Percentiles rank a stretch among this genome's conserved stretches.
Evolutionary conservation across 1,140 invertebrate genomes (phyloP).

Genomic region (Drosophila guanche): DNA sequence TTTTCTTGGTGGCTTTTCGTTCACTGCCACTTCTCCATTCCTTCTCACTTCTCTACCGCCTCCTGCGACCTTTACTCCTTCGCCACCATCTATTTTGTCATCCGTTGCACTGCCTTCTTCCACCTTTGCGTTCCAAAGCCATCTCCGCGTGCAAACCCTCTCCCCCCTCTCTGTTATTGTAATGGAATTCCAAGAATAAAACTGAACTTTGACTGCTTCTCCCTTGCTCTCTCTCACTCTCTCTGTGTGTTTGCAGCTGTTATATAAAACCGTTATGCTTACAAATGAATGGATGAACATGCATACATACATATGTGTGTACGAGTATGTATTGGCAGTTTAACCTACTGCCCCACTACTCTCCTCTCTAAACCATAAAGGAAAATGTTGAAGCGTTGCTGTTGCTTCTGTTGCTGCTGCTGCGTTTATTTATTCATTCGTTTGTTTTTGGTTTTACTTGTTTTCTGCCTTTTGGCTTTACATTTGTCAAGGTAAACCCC

Average conservation of each 20-base stretch:
- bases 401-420: slow-evolving; percentile 1
- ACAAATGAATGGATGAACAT: too few species aligned
- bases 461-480: slow-evolving; percentile 49
- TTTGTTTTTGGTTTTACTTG: slow-evolving; percentile 15
- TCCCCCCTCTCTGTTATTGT: slow-evolving; percentile 41
- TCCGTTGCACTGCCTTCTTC: too few species aligned
- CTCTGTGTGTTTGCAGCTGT: slow-evolving; percentile 30
- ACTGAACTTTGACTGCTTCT: slow-evolving; percentile 18
- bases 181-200: slow-evolving; percentile 67
- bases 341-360: slow-evolving; percentile 21
- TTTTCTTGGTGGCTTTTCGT: too few species aligned
- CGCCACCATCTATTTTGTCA: background rate
- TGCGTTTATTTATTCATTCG: slow-evolving; percentile 42
- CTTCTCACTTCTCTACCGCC: too few species aligned
- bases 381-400: slow-evolving; percentile 33
- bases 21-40: too few species aligned
- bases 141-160: background rate
- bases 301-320: too few species aligned
- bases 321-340: slow-evolving; percentile 37
- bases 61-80: background rate
- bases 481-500: slow-evolving; percentile 66
- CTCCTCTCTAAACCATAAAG: slow-evolving; percentile 11
- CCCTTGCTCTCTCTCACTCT: slow-evolving; percentile 14
- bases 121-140: background rate
- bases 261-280: slow-evolving; percentile 65